These are phyloP conservation scores for Raja brachyura DNA, from an alignment of 2,113 vertebrate genomes.

Conservation along the genomic window DNA sequence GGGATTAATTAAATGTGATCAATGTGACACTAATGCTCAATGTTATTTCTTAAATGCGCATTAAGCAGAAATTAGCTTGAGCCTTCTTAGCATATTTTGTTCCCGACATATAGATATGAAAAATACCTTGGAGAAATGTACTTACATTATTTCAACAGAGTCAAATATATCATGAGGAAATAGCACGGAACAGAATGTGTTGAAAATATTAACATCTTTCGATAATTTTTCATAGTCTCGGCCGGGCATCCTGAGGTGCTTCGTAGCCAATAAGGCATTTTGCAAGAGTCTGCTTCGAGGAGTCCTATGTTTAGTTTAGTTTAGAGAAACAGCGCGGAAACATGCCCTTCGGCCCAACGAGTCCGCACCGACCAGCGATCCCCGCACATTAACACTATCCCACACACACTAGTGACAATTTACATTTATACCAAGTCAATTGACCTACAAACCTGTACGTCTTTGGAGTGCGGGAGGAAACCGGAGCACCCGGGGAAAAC, in stretches of 20 bases:
- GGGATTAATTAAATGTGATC: conserved; percentile 58
- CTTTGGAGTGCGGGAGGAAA: no score
- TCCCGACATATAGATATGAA: conserved; percentile 44
- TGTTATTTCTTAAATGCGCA: conserved; percentile 46
- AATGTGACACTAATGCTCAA: conserved; percentile 48
- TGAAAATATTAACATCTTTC: background rate
- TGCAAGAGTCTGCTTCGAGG: background rate
- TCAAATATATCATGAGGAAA: conserved; percentile 37
- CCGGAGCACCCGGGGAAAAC: no score
- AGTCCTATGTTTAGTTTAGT: no score
- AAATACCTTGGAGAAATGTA: conserved; percentile 50
- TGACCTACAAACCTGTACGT: no score
- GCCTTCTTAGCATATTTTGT: conserved; percentile 47
- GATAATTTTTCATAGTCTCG: background rate
- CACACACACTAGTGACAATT: no score
- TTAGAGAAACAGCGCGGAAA: no score
- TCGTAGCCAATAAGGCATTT: background rate
- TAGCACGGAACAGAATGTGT: background rate
- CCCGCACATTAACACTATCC: no score
- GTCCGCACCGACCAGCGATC: no score
- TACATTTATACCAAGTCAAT: no score
- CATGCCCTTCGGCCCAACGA: no score
- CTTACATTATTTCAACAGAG: conserved; percentile 47
- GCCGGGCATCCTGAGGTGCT: background rate
- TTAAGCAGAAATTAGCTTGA: conserved; percentile 43